Evolutionary conservation across 2,888 invertebrate genomes (phyloP).

Genomic region (Orthosia incerta): DNA sequence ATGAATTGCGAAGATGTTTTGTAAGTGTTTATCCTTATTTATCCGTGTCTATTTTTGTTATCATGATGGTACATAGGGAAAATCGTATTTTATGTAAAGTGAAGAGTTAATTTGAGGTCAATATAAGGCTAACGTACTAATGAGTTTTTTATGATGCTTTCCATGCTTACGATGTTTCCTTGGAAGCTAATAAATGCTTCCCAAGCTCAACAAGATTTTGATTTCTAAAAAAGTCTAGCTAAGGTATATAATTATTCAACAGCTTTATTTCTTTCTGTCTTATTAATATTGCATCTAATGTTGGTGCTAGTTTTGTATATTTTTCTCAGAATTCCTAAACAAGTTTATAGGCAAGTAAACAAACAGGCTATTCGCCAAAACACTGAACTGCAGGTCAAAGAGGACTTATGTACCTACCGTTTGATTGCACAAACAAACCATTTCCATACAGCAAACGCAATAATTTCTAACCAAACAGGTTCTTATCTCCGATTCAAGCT

Average conservation of each 20-base stretch:
- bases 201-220: neutral
- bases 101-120: slow-evolving; percentile 35
- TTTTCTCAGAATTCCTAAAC: neutral
- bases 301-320: neutral
- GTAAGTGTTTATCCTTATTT: slow-evolving; percentile 48
- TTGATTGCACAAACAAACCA: slow-evolving; percentile 1
- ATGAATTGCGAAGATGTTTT: slow-evolving; percentile 25
- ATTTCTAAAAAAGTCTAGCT: neutral
- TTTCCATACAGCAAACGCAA: slow-evolving; percentile 1
- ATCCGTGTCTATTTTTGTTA: slow-evolving; percentile 6
- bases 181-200: neutral
- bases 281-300: neutral
- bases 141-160: slow-evolving; percentile 16
- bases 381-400: neutral
- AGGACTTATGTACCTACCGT: neutral
- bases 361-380: neutral
- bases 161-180: neutral
- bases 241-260: neutral
- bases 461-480: slow-evolving; percentile 21
- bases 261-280: neutral
- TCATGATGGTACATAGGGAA: slow-evolving; percentile 28
- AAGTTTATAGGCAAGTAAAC: neutral
- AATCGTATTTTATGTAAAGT: slow-evolving; percentile 17
- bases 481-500: slow-evolving; percentile 11
- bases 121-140: slow-evolving; percentile 1